A percentile compares a stretch with the other conserved stretches of the same genome.
These are phyloP conservation scores for Saiga tatarica DNA, from an alignment of 2,113 vertebrate genomes.

Conservation along the genomic window DNA sequence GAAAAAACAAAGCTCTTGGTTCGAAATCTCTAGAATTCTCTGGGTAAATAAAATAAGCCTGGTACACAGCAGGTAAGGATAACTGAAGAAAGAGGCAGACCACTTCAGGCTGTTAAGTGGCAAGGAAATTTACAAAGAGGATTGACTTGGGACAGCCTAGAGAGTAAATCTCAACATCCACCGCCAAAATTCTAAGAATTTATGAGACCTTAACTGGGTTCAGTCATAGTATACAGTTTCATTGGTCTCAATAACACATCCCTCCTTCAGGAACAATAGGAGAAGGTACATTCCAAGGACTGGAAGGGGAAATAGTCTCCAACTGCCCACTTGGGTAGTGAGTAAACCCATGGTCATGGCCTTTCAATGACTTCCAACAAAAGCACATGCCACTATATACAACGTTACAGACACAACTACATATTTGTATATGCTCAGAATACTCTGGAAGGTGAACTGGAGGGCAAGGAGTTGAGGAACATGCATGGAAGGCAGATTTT, in stretches of 20 bases:
- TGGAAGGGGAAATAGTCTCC: neutral
- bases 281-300: neutral
- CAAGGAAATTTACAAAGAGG: neutral
- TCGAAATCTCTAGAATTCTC: neutral
- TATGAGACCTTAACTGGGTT: neutral
- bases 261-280: no score
- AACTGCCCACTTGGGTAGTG: neutral
- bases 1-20: neutral
- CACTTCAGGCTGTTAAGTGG: neutral
- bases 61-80: neutral
- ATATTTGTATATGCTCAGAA: neutral
- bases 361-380: neutral
- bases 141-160: neutral
- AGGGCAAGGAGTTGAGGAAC: neutral
- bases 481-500: neutral
- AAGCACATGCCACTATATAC: neutral
- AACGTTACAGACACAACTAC: neutral
- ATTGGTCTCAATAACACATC: neutral
- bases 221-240: neutral
- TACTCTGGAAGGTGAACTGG: neutral
- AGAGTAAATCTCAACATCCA: neutral
- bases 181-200: neutral
- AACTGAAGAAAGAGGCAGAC: neutral
- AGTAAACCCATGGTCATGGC: neutral
- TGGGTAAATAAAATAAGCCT: neutral